Evolutionary conservation across 2,113 vertebrate genomes (phyloP).

Genomic region (Gobio gobio): DNA sequence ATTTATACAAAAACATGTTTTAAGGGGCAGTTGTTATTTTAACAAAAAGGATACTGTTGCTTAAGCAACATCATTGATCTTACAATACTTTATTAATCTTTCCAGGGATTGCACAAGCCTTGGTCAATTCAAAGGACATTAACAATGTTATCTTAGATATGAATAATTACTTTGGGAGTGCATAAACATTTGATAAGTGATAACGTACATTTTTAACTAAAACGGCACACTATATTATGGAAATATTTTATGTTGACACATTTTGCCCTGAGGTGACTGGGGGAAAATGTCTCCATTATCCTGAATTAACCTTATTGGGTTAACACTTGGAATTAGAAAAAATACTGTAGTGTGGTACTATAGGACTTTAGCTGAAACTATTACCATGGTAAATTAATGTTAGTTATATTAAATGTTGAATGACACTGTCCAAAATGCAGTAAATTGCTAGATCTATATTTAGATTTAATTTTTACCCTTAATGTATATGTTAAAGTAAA

Average conservation of each 20-base stretch:
- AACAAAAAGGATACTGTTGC: neutral
- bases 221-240: neutral
- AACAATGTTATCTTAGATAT: neutral
- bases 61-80: neutral
- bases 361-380: neutral
- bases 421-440: neutral
- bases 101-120: neutral
- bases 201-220: neutral
- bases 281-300: no score
- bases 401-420: neutral
- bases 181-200: constrained; percentile 7
- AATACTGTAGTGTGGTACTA: neutral
- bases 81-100: neutral
- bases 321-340: neutral
- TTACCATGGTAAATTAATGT: neutral
- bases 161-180: neutral
- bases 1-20: constrained; percentile 6
- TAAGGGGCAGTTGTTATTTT: neutral
- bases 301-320: neutral
- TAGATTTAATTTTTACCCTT: neutral
- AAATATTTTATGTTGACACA: neutral
- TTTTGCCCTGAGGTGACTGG: no score
- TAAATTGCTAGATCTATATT: neutral
- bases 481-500: neutral
- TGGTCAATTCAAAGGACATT: neutral